Base-by-base conservation (phyloP, 2,797 vertebrate species). In the Alfaro cultratus region DNA sequence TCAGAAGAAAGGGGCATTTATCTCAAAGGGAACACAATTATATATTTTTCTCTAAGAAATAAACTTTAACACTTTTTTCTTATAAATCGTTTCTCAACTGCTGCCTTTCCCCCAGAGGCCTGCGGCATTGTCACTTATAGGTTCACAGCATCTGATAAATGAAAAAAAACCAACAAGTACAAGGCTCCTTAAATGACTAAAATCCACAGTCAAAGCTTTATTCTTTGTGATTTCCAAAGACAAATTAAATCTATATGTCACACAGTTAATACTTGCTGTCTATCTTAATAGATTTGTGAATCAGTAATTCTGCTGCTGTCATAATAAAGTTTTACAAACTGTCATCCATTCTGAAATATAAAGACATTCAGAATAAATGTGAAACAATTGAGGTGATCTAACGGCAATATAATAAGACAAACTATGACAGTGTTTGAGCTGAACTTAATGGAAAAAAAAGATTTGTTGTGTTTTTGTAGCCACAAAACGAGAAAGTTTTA, bases 1-100 rank as follows among this genome's bases (percentile, higher is more conserved):
- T 47, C 68, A 79, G 23, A 49, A 77, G 80, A 84, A 83, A 47
- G 80, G 80, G 16, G 10, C 72, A 79, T 86, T 86, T 77, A 82
- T 88, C 85, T 82, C 36, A 75, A 81, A 80, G 60, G 51, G 9
- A 1, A 1, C 36, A 4, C n/a, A 79, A 75, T 75, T 34, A 83
- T 80, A 74, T 47, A 81, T 70, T 81, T 77, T 73, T 80, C 74
- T 41, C 12, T 73, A 80, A 73, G 49, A 86, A 77, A 78, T 78
- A 51, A 18, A 21, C 76, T 82, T 86, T 18, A 81, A 85, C 80
- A 84, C 74, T 76, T 76, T 75, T 46, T 76, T 77, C 23, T 75
- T 75, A 73, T 78, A 67, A 87, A 82, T 83, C 74, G 81, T 74
- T 73, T 77, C 43, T 16, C 2, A 16, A 36, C 57, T 45, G 7